A percentile compares a stretch with the other conserved stretches of the same genome.
Conservation (phyloP, 2,113 vertebrate species). For the Centropus unirufus region DNA sequence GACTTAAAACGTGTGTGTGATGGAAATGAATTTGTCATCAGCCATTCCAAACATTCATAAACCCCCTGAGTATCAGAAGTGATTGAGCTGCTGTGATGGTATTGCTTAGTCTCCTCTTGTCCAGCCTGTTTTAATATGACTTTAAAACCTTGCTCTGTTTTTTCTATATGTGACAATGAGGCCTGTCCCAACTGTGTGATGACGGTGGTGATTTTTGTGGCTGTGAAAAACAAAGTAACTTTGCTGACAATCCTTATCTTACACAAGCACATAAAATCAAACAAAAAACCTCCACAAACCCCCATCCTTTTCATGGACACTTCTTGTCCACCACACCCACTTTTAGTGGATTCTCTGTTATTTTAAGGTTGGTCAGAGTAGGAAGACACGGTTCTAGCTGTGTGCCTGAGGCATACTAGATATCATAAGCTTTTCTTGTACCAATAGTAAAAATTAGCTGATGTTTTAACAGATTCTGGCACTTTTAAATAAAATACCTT, state of each 20-base stretch:
- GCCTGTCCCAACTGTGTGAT: neutral
- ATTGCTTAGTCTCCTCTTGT: neutral
- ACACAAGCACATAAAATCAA: neutral
- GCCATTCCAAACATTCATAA: neutral
- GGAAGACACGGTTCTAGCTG: neutral
- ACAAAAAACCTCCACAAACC: no score
- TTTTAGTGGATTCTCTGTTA: neutral
- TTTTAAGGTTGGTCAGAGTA: neutral
- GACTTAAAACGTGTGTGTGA: neutral
- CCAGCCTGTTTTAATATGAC: neutral
- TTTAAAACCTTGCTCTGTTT: neutral
- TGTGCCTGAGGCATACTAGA: neutral
- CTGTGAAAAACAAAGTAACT: neutral
- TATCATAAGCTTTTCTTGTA: neutral
- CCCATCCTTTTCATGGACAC: neutral
- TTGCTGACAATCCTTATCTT: neutral
- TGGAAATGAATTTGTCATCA: neutral
- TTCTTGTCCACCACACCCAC: neutral
- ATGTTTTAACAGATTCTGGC: neutral
- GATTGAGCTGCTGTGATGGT: neutral
- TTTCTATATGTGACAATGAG: neutral
- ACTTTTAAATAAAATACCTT: neutral
- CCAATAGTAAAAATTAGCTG: neutral
- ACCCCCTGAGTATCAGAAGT: neutral
- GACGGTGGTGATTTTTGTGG: neutral